Base-by-base conservation (phyloP, 2,113 vertebrate genomes). In the Nyctereutes procyonoides region DNA sequence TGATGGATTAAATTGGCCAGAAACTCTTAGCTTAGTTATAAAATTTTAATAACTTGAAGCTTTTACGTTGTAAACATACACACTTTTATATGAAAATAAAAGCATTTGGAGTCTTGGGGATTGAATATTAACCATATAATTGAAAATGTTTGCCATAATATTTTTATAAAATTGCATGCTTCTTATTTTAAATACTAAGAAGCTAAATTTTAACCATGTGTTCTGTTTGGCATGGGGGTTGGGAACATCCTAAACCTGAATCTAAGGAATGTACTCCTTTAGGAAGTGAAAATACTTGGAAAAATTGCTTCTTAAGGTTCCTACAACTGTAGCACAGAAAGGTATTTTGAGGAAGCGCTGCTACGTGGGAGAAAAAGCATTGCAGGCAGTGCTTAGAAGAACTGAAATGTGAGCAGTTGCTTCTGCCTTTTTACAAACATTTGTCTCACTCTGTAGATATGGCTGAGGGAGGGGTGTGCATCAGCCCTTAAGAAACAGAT, bases 401-500 rank as follows among this genome's bases (percentile, higher is more conserved):
- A 94, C n/a, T 65, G 51, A 94, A 96, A 74, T 67, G 32, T 35
- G 71, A 65, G 69, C 38, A 80, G 32, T 93, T 88, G 67, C 88
- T 97, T 96, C 53, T 95, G 83, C 28, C 73, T 81, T 95, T 90
- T 92, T 28, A 28, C 83, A 96, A 95, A 91, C 89, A 74, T 76
- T 96, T 97, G 92, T 73, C 84, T 96, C 77, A 60, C 84, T 82
- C 86, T 60, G n/a, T 74, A 95, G 96, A 85, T 73, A 73, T 2
- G 63, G n/a, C 55, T 56, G 82, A 35, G 71, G 90, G 32, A 91
- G 30, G 84, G 58, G 43, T 55, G n/a, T 55, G 48, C 63, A 88
- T 56, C 5, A 24, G 77, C 79, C 65, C 92, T 95, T 74, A 73
- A 60, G 56, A 89, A 80, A 97, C 98, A 97, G 97, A 97, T 97